Evolutionary conservation across 2,888 invertebrate species (phyloP).

Genomic region (Helicoverpa assulta): DNA sequence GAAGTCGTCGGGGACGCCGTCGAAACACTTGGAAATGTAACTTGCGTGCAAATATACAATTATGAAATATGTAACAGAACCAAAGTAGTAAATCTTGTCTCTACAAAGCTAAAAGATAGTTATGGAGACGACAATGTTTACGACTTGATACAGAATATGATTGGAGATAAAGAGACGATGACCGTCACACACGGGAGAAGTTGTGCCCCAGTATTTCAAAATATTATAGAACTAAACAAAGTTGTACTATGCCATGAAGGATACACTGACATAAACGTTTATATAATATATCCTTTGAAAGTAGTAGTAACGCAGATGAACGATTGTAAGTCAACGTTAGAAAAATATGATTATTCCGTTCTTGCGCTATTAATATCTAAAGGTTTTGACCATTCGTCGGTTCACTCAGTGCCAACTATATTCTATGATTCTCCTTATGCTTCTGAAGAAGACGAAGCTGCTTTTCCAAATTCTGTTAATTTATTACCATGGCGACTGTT

Average conservation of each 20-base stretch:
- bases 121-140: background rate
- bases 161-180: background rate
- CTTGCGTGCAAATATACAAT: background rate
- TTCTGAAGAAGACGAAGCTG: background rate
- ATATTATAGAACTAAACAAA: background rate
- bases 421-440: constrained; percentile 57
- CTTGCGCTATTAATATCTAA: constrained; percentile 47
- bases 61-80: background rate
- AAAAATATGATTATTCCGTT: background rate
- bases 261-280: background rate
- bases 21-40: too few relatives aligned
- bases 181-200: background rate
- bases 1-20: too few relatives aligned
- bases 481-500: constrained; percentile 32
- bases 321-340: background rate
- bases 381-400: constrained; percentile 28
- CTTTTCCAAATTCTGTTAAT: constrained; percentile 48
- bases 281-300: background rate
- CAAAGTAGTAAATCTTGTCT: background rate
- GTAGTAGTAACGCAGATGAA: background rate
- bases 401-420: constrained; percentile 34
- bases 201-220: background rate
- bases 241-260: background rate
- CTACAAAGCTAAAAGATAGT: background rate
- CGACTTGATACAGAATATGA: background rate